Base-by-base conservation (phyloP, 1,140 invertebrate species). In the Aethina tumida region DNA sequence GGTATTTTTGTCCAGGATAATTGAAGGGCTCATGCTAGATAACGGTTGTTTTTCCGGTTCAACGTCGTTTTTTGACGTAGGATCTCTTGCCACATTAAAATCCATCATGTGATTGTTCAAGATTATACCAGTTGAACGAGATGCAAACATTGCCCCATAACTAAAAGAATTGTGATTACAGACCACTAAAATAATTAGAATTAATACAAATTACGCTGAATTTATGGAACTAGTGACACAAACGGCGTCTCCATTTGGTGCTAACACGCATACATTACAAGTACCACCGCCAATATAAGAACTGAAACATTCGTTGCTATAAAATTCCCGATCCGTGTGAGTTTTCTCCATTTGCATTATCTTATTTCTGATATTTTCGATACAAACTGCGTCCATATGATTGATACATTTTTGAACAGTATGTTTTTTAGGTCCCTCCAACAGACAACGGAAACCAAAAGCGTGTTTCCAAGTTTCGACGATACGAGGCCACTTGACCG, bases 71-170 rank as follows among this genome's bases (percentile, higher is more conserved):
- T 74, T 74, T 75, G 1, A 83, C 86, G 77, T 2, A 72, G 74
- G 12, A 76, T 74, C 35, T n/a, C n/a, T n/a, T 79, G 73, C 0
- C 86, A 84, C 1, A 79, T 85, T 84, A 59, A 97, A 97, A 56
- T 96, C 92, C 54, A 95, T 88, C 92, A 96, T 96, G 63, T 91
- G 77, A 58, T 95, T 77, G 59, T 96, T 97, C 32, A 88, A 74
- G 45, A 96, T 77, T 14, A 96, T 88, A 10, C 90, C 92, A 0
- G 89, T 86, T 19, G 71, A 73, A 15, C 54, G 52, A 1, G 84
- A 87, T 1, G 76, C 65, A 32, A 80, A 67, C 50, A 71, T 69
- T 2, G 80, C 73, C 9, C 84, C 85, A 53, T 85, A 77, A 43
- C 84, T 89, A 56, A 24, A 56, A 59, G 52, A 49, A 49, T 22